Evolutionary conservation across 1,140 invertebrate species (phyloP), one percentile per base, ranked within the genome.

Genomic region (Plectrocnemia conspersa): DNA sequence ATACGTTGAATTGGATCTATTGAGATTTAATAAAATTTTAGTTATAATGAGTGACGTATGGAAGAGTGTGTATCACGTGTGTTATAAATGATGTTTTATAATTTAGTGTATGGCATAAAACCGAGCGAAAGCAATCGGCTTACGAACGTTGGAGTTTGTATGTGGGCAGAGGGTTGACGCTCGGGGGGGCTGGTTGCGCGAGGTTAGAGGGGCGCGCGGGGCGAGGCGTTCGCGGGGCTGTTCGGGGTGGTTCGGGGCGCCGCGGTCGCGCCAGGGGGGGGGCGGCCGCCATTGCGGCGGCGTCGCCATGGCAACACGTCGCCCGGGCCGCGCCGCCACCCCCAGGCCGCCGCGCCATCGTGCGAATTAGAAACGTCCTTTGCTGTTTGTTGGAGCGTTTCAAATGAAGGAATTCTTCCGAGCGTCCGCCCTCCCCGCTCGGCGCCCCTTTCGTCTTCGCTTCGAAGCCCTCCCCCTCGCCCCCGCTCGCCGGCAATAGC

Each of bases 331-430:
- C 36, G 23, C 49, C 48, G 47, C 3, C 52, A 36, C 58, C 45
- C 35, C 45, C 36, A 3, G 16, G 10, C 24, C 49, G 18, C 27
- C 33, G 18, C 53, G 42, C 42, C 48, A 25, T 21, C 35, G 54
- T 42, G 59, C 52, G 59, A 61, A 61, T 61, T 61, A 61, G 59
- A 61, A 53, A 61, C 59, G 59, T 61, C 59, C 59, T 61, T 61
- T 61, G 59, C 59, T 61, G 59, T 47, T 57, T 57, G 59, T 52
- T 48, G 59, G 47, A 61, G 54, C 59, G 59, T 61, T 54, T 57
- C 59, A 61, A 61, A 61, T 61, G 59, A 61, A 61, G 54, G 55
- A 61, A 61, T 61, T 61, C 59, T 61, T 60, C 59, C 50, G 38
- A 54, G 38, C 54, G 50, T 45, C 52, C 49, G 54, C 50, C 46